phyloP scores from a whole-genome alignment of 2,888 invertebrate genomes.

The Chydorus sphaericus region DNA sequence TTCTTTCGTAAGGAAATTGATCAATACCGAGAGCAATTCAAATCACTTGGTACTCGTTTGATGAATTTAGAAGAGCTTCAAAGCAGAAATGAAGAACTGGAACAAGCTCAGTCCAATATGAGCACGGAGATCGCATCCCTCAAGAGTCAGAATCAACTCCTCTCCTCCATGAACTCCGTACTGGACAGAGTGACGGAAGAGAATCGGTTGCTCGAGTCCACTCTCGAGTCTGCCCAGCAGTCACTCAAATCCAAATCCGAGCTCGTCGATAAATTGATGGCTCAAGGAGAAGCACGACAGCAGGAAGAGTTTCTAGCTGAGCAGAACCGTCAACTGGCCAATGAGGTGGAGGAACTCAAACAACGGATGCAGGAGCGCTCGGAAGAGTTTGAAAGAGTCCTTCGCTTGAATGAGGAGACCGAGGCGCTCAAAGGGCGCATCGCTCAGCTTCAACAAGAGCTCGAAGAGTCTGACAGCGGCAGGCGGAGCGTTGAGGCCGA shows the following conservation, averaged over 20 bases:
- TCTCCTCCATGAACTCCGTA: neutral
- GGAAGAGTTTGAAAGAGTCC: neutral
- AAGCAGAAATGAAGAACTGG: neutral
- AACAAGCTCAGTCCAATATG: neutral
- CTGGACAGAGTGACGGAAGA: conserved; percentile 1
- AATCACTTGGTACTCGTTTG: neutral
- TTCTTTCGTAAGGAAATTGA: neutral
- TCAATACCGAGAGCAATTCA: neutral
- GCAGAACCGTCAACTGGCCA: neutral
- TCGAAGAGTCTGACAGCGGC: neutral
- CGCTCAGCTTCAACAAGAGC: neutral
- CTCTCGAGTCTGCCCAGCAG: neutral
- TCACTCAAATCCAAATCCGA: neutral
- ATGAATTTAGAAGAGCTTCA: neutral
- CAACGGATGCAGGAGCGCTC: neutral
- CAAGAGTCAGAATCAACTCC: neutral
- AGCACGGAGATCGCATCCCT: neutral
- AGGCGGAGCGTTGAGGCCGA: neutral
- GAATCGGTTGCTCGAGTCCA: neutral
- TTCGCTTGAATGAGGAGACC: neutral
- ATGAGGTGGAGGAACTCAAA: neutral
- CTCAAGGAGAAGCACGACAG: neutral
- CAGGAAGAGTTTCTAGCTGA: neutral
- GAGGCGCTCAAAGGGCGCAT: neutral
- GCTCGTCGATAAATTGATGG: neutral